Conservation (phyloP, 2,888 invertebrate genomes). For the Idaea dimidiata region DNA sequence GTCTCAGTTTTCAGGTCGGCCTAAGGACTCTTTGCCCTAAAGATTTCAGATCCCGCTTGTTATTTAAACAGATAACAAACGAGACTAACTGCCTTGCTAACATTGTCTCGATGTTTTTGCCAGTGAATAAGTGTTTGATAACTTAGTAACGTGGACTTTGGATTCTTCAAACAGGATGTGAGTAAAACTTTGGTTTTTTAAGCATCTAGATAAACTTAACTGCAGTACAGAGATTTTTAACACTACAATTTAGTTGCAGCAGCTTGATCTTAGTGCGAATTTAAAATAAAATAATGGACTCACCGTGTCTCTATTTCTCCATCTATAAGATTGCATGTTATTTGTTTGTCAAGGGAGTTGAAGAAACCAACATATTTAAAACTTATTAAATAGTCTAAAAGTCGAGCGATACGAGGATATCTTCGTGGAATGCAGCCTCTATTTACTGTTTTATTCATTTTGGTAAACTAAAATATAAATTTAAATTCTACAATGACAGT, state of each 20-base stretch:
- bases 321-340: constrained; percentile 46
- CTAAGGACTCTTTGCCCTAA: no score
- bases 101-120: no score
- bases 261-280: neutral
- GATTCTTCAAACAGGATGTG: no score
- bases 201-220: neutral
- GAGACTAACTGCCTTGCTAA: no score
- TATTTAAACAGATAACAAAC: no score
- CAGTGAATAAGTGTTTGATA: no score
- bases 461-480: neutral
- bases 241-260: neutral
- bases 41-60: no score
- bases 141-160: no score
- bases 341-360: constrained; percentile 42
- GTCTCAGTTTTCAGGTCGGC: no score
- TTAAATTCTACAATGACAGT: neutral
- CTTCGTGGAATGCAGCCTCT: neutral
- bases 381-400: neutral
- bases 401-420: neutral
- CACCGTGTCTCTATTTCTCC: constrained; percentile 54
- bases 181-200: no score
- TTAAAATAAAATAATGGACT: constrained; percentile 17
- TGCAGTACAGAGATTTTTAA: neutral
- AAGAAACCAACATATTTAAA: constrained; percentile 26
- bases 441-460: neutral